Evolutionary conservation across 2,797 vertebrate genomes (phyloP), one percentile per base, ranked within the genome.

Genomic region (Balearica regulorum): DNA sequence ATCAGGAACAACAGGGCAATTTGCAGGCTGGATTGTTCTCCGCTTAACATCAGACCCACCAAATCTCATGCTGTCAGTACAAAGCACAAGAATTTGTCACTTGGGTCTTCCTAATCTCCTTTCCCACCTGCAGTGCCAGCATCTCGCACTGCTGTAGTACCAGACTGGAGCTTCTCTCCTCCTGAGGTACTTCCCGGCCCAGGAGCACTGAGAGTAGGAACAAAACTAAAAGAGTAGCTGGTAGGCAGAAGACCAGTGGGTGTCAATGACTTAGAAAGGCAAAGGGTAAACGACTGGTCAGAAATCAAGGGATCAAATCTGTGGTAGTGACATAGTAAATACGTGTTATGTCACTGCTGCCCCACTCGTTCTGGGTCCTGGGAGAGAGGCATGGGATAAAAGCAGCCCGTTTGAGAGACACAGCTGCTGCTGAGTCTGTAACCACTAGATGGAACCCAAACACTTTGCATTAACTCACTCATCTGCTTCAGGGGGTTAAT

Each of bases 401-500:
- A 68, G 8, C 24, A 26, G 54, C 26, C 35, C 12, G 2, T 49
- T 12, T 28, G 31, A 55, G 49, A 48, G 55, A n/a, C 10, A 28
- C 2, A 26, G 22, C 41, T 89, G 91, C 69, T 48, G 48, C 1
- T 53, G 79, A 58, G 79, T 31, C 33, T 55, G 31, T 46, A 78
- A 43, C 96, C 96, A 84, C 93, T 84, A 96, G 96, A 53, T 94
- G 96, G 96, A 83, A 86, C 76, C 65, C 89, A n/a, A 86, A 20
- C 28, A 22, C 85, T 85, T 88, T 18, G 35, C 22, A 48, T 37
- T 43, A 26, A 43, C 69, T 64, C 29, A 9, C 35, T 49, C 37
- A 7, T 12, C 17, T 2, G 17, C 41, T 1, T 1, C 4, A 33
- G 35, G 2, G 41, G 33, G 21, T 28, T 49, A 31, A 16, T 24